These are phyloP conservation scores for Amblyornis subalaris DNA, from an alignment of 2,113 vertebrate species.

Conservation along the genomic window DNA sequence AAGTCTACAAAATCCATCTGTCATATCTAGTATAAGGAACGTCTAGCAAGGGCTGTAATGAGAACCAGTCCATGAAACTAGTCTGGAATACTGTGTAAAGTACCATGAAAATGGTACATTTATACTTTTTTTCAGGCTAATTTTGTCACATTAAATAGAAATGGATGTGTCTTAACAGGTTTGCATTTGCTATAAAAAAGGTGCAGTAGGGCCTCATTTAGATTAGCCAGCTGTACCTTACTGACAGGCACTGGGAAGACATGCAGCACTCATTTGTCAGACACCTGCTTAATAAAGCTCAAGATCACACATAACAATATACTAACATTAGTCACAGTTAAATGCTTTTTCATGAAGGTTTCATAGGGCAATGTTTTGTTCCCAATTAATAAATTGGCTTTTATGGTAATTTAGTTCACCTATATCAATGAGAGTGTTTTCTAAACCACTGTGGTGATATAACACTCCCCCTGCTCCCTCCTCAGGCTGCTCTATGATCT, in stretches of 20 bases:
- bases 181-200: neutral
- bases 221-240: neutral
- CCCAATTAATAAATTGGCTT: neutral
- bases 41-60: neutral
- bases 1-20: neutral
- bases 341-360: neutral
- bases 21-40: neutral
- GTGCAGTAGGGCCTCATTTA: neutral
- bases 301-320: neutral
- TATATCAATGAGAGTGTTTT: neutral
- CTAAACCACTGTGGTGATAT: neutral
- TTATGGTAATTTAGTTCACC: neutral
- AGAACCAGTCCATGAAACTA: neutral
- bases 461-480: too few species aligned
- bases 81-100: neutral
- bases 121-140: neutral
- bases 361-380: neutral
- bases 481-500: neutral
- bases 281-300: neutral
- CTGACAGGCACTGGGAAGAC: neutral
- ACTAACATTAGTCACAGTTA: constrained; percentile 1
- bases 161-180: neutral
- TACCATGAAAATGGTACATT: neutral
- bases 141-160: neutral
- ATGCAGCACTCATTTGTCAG: neutral